Percentiles rank a stretch among this genome's conserved stretches.
Evolutionary conservation across 2,888 invertebrate genomes (phyloP).

Genomic region (Scaptomyza tumidula): DNA sequence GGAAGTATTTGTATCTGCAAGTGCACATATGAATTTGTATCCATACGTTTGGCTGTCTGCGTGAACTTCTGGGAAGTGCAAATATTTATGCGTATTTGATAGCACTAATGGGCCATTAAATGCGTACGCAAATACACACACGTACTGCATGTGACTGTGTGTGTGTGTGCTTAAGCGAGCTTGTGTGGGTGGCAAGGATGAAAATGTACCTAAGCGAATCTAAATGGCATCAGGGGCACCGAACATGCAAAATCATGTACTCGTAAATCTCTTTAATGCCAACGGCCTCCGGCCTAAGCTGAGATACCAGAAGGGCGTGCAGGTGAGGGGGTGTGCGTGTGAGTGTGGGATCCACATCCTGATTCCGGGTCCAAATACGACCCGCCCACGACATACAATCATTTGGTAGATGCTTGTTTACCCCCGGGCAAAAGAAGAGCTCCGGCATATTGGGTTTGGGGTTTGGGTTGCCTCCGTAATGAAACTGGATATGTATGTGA

Average conservation of each 20-base stretch:
- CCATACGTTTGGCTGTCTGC: slow-evolving; percentile 24
- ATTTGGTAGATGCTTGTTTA: slow-evolving; percentile 65
- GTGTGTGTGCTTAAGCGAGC: slow-evolving; percentile 28
- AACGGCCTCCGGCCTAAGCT: slow-evolving; percentile 67
- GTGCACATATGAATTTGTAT: slow-evolving; percentile 31
- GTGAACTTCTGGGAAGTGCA: slow-evolving; percentile 70
- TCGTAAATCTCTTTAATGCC: slow-evolving; percentile 83
- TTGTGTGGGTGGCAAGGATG: slow-evolving; percentile 67
- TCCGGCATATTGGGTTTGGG: slow-evolving; percentile 26
- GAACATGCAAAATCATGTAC: slow-evolving; percentile 84
- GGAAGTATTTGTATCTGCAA: slow-evolving; percentile 32
- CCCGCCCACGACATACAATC: slow-evolving; percentile 45
- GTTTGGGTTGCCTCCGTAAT: slow-evolving; percentile 54
- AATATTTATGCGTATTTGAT: slow-evolving; percentile 83
- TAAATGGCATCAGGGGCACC: slow-evolving; percentile 78
- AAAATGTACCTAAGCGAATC: slow-evolving; percentile 80
- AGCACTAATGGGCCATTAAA: slow-evolving; percentile 81
- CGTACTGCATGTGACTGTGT: slow-evolving; percentile 19
- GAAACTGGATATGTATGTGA: slow-evolving; percentile 59
- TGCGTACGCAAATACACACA: slow-evolving; percentile 77
- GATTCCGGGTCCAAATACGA: slow-evolving; percentile 41
- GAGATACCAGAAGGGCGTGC: slow-evolving; percentile 38
- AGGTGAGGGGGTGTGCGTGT: slow-evolving; percentile 18
- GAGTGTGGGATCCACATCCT: slow-evolving; percentile 9
- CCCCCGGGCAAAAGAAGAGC: slow-evolving; percentile 47